Evolutionary conservation across 2,113 vertebrate genomes (phyloP).

Genomic region (Opisthocomus hoazin): DNA sequence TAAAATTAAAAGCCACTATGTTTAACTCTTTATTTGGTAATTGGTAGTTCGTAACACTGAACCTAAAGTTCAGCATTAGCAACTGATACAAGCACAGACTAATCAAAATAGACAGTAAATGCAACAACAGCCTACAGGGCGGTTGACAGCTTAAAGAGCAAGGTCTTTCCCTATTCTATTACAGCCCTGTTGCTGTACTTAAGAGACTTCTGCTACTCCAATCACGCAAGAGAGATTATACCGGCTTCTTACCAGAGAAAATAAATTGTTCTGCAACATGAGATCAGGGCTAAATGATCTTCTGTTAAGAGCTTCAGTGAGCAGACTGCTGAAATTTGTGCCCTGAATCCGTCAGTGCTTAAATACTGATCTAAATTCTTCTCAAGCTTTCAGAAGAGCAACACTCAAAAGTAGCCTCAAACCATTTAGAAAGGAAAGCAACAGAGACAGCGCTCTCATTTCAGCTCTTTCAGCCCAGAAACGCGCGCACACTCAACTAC

Average conservation of each 20-base stretch:
- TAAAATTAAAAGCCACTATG: background rate
- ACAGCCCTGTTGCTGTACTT: background rate
- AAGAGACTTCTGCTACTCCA: background rate
- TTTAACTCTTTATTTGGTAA: background rate
- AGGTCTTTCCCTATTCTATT: background rate
- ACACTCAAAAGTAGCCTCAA: background rate
- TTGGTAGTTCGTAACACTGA: background rate
- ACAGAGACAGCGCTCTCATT: background rate
- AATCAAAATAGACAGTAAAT: background rate
- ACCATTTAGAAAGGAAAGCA: background rate
- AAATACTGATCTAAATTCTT: constrained; percentile 29
- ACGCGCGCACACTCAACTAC: background rate
- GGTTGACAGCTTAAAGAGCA: background rate
- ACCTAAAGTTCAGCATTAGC: background rate
- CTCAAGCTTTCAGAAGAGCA: background rate
- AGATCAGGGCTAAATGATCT: background rate
- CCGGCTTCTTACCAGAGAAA: background rate
- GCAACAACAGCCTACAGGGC: background rate
- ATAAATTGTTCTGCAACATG: background rate
- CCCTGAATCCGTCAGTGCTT: background rate
- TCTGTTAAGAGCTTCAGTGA: background rate
- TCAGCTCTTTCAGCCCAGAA: background rate
- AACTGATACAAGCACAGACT: background rate
- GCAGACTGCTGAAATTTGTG: background rate
- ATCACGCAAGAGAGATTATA: background rate